phyloP scores from a whole-genome alignment of 2,888 invertebrate species.

The Thymelicus acteon region DNA sequence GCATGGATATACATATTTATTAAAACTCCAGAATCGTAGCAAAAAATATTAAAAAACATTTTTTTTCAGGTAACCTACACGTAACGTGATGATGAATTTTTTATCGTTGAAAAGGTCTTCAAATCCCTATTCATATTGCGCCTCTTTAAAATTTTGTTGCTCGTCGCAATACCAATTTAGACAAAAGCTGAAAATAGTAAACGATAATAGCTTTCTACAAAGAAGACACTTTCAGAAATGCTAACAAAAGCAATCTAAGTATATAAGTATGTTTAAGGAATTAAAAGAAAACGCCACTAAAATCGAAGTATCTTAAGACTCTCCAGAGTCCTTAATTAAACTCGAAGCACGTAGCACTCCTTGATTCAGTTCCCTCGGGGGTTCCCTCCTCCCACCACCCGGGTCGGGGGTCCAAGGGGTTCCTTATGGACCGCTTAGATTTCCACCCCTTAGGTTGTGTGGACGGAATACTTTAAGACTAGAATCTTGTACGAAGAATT shows the following conservation, averaged over 20 bases:
- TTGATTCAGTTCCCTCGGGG: conserved; percentile 80
- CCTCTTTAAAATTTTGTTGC: no score
- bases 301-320: conserved; percentile 80
- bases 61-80: no score
- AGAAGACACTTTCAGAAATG: conserved; percentile 10
- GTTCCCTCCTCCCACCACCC: conserved; percentile 57
- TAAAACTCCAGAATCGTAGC: no score
- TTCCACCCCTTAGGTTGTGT: conserved; percentile 79
- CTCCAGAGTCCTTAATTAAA: conserved; percentile 81
- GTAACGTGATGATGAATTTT: no score
- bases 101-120: no score
- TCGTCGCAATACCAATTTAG: neutral
- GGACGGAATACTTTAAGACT: conserved; percentile 80
- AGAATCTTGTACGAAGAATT: conserved; percentile 82
- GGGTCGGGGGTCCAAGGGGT: conserved; percentile 54
- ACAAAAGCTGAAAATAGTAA: neutral
- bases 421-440: conserved; percentile 84
- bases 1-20: no score
- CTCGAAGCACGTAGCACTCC: conserved; percentile 81
- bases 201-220: conserved; percentile 11
- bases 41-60: no score
- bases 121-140: no score
- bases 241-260: conserved; percentile 33
- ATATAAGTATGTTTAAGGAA: conserved; percentile 46
- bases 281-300: conserved; percentile 80